These are phyloP conservation scores for Drosophila yakuba DNA, from an alignment of 1,140 invertebrate genomes.

Conservation along the genomic window DNA sequence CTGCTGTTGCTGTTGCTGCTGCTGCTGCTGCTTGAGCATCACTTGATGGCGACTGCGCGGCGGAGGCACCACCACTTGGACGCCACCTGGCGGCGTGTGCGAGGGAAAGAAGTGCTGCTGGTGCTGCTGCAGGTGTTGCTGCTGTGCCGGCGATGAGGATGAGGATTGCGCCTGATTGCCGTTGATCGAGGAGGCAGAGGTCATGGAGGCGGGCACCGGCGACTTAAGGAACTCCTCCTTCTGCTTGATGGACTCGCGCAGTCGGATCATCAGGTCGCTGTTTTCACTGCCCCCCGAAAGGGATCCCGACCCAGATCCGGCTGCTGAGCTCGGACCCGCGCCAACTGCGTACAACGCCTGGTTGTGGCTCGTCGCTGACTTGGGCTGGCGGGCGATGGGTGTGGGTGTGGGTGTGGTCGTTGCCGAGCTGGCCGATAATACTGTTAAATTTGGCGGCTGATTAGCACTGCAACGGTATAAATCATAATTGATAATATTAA, in stretches of 20 bases:
- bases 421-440: constrained; percentile 71
- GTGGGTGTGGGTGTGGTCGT: constrained; percentile 56
- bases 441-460: constrained; percentile 82
- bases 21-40: constrained; percentile 41
- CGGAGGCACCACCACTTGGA: constrained; percentile 24
- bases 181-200: constrained; percentile 42
- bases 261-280: constrained; percentile 80
- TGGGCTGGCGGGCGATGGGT: constrained; percentile 63
- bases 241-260: constrained; percentile 93
- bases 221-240: constrained; percentile 94
- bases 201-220: constrained; percentile 85
- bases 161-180: constrained; percentile 57
- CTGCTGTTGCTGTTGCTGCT: constrained; percentile 27
- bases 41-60: constrained; percentile 58
- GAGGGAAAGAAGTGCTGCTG: constrained; percentile 82
- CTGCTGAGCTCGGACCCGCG: constrained; percentile 11
- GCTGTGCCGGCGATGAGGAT: constrained; percentile 35
- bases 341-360: constrained; percentile 59
- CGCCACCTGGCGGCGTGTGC: constrained; percentile 46
- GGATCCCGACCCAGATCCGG: constrained; percentile 9
- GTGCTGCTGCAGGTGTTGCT: constrained; percentile 49
- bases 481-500: background rate
- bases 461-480: constrained; percentile 60
- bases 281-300: constrained; percentile 56
- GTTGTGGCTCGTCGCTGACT: constrained; percentile 48